Evolutionary conservation across 2,797 vertebrate genomes (phyloP), one percentile per base, ranked within the genome.

Genomic region (Aythya fuligula): DNA sequence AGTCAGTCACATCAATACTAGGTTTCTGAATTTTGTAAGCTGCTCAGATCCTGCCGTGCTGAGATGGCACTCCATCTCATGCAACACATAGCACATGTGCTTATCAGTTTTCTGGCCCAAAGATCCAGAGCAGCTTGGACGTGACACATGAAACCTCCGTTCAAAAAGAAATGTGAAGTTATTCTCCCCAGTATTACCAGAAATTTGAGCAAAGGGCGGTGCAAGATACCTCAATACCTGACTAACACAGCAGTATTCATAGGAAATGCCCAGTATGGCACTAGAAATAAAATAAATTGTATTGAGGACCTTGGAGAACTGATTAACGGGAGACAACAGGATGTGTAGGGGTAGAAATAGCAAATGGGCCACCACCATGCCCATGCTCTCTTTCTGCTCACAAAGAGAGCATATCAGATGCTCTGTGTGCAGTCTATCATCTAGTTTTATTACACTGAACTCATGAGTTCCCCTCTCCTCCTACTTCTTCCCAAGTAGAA

Each of bases 321-420:
- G 14, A 34, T 34, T 25, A 28, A 14, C 9, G 25, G 36, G 25
- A 43, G 5, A n/a, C n/a, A 69, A 21, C 8, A 39, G 49, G 34
- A 17, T 30, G 5, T 12, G 8, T 11, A 53, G 10, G 28, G 34
- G 38, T 65, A 89, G 45, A 34, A 47, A 21, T 32, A 61, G 61
- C 0, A 1, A 79, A 39, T 0, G 2, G 27, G 30, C 8, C n/a
- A 69, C 25, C 39, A 45, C 4, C 0, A 0, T 8, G 21, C 49
- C 21, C 25, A 19, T 69, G 21, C 39, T 21, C 13, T 58, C 39
- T 84, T 65, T 64, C 60, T 77, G 27, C 10, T 62, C 30, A 39
- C 11, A 53, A 76, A 27, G 58, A 70, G 17, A 90, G 36, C 16
- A 5, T 27, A 36, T 57, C 0, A 2, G 36, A 22, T 70, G n/a